Evolutionary conservation across 2,113 vertebrate genomes (phyloP).

Genomic region (Labrus mixtus): DNA sequence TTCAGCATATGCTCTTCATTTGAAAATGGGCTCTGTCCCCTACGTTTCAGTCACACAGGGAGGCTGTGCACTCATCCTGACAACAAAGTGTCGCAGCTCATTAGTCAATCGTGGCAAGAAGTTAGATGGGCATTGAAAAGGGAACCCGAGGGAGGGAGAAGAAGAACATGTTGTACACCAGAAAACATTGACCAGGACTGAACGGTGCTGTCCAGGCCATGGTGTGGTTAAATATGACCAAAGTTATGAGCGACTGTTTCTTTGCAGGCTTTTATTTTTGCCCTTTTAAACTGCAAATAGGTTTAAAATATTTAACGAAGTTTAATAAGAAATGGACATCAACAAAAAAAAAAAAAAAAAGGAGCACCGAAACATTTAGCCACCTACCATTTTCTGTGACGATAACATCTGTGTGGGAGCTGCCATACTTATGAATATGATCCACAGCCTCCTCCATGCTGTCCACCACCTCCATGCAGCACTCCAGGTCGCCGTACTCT

Average conservation of each 20-base stretch:
- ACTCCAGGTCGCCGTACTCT: slow-evolving; percentile 94
- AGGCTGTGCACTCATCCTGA: slow-evolving; percentile 55
- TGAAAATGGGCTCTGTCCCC: slow-evolving; percentile 44
- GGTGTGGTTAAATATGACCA: not conserved
- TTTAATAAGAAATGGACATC: not conserved
- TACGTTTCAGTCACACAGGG: slow-evolving; percentile 43
- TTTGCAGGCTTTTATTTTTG: not conserved
- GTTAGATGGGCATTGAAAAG: not conserved
- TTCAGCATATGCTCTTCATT: slow-evolving; percentile 55
- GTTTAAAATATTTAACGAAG: no score
- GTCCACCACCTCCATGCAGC: slow-evolving; percentile 97
- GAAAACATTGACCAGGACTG: not conserved
- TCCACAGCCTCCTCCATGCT: slow-evolving; percentile 91
- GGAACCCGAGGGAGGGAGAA: slow-evolving; percentile 6
- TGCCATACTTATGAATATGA: slow-evolving; percentile 98
- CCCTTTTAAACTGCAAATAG: not conserved
- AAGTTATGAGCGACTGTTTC: not conserved
- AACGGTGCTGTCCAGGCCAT: not conserved
- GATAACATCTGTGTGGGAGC: slow-evolving; percentile 96
- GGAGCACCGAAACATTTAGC: not conserved
- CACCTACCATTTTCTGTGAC: slow-evolving; percentile 94
- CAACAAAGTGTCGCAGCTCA: slow-evolving; percentile 40
- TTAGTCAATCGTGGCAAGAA: slow-evolving; percentile 36
- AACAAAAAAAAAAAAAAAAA: not conserved
- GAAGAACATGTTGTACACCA: slow-evolving; percentile 27